A percentile compares a stretch with the other conserved stretches of the same genome.
These are phyloP conservation scores for Nyleta sp. DNA, from an alignment of 2,888 invertebrate species.

Conservation along the genomic window DNA sequence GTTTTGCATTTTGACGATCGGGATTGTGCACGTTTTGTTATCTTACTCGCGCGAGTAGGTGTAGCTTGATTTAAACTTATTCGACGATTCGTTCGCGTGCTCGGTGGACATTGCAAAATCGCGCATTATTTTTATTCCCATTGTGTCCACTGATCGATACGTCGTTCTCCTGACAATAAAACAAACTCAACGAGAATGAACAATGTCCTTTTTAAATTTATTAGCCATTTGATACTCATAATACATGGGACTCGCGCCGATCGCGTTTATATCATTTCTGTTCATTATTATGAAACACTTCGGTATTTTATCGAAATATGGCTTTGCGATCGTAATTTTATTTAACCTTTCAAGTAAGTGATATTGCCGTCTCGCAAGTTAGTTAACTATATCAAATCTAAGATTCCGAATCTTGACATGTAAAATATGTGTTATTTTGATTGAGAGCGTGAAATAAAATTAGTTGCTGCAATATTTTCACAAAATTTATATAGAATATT, in stretches of 20 bases:
- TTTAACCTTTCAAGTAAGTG: conserved; percentile 27
- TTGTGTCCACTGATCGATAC: conserved; percentile 46
- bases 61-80: conserved; percentile 75
- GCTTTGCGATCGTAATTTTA: conserved; percentile 9
- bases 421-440: too few species aligned
- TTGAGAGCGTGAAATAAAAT: too few species aligned
- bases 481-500: too few species aligned
- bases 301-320: conserved; percentile 16
- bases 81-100: conserved; percentile 63
- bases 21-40: conserved; percentile 66
- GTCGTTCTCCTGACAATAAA: conserved; percentile 26
- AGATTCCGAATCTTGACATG: too few species aligned
- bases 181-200: conserved; percentile 16
- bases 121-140: conserved; percentile 46
- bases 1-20: conserved; percentile 62
- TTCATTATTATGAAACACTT: conserved; percentile 12
- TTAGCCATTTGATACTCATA: conserved; percentile 38
- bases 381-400: too few species aligned
- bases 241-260: conserved; percentile 2
- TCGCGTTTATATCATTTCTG: conserved; percentile 39
- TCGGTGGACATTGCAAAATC: conserved; percentile 61
- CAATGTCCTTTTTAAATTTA: conserved; percentile 52
- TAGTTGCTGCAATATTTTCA: too few species aligned
- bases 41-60: conserved; percentile 71
- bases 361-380: too few species aligned